Evolutionary conservation across 2,888 invertebrate genomes (phyloP), one percentile per base, ranked within the genome.

Genomic region (Acleris sparsana): DNA sequence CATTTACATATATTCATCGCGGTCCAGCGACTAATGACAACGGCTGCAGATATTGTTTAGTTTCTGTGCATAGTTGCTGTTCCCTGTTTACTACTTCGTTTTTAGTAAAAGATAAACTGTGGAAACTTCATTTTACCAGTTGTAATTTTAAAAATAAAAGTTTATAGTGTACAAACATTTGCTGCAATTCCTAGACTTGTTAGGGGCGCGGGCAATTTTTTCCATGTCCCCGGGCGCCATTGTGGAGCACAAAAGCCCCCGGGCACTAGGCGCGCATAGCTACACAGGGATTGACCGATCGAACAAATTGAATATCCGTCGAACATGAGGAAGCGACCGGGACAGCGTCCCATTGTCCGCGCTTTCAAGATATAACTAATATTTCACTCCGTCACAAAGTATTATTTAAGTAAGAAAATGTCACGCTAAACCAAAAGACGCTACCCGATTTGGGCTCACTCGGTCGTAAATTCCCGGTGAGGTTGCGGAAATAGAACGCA

Each of bases 261-360:
- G 77, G 78, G 78, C 73, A 86, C 88, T 80, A 85, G 85, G 87
- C 80, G 74, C 78, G 77, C 84, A 87, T 79, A 79, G 77, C 80
- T 79, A 81, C 80, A 80, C 75, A 83, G 85, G 85, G 87, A 88
- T 88, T 88, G 88, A 87, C 88, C 85, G 88, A 85, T 87, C 86
- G 86, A 80, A 84, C 87, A 89, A 90, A 90, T 90, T 90, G 89
- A 89, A 89, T 86, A 85, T 85, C 84, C 83, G 80, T 80, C 80
- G 85, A 82, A 86, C 85, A 86, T 79, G 80, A 75, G 60, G 65
- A 56, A 43, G 53, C 64, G 64, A 13, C 63, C 76, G 79, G 80
- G 68, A 83, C 83, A 81, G 82, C 81, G 79, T 74, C 74, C 82
- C 73, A 86, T 90, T 89, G 89, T 88, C 77, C 80, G 72, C 73